Base-by-base conservation (phyloP, 2,888 invertebrate species). In the Xestoiulus laeticollis region DNA sequence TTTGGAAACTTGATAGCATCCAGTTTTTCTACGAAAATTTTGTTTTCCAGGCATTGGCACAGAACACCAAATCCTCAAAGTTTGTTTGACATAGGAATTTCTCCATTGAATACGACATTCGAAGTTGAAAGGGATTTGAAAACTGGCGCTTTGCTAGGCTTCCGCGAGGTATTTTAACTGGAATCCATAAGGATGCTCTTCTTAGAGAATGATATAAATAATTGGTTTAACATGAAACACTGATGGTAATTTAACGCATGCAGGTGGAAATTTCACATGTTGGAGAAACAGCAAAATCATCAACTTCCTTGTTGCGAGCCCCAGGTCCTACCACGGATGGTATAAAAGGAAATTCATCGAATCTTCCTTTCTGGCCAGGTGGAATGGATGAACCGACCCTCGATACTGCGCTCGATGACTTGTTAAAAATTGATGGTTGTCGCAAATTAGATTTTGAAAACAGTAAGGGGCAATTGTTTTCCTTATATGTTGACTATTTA, bases 301-400 rank as follows among this genome's bases (percentile, higher is more conserved):
- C 96, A 0, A 94, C 96, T 91, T 97, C 97, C 0, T 94, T 98
- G 93, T 94, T 94, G 59, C 93, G 97, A 68, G 89, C 89, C 10
- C 90, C 90, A 19, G 94, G 95, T 78, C 94, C 95, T 12, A 94
- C 95, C 3, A 93, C 93, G 82, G 94, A 96, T 90, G 94, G 95
- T 85, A 94, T 96, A 0, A 93, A 95, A 90, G 98, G 98, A 22
- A 95, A 95, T 87, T 94, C 95, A 0, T 95, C 95, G 88, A 96
- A 96, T 91, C 95, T 95, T 91, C 97, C 97, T 0, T 98, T 98
- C 91, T 95, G 96, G 94, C 98, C 98, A 0, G 97, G 91, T 68
- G 92, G 92, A 10, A 90, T 92, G 89, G 92, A 92, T 88, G 91
- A 91, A 88, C 90, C 90, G 33, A 90, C 90, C 68, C 48, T 90